Percentiles rank a stretch among this genome's conserved stretches.
Conservation (phyloP, 2,113 vertebrate genomes). For the Vicugna pacos region DNA sequence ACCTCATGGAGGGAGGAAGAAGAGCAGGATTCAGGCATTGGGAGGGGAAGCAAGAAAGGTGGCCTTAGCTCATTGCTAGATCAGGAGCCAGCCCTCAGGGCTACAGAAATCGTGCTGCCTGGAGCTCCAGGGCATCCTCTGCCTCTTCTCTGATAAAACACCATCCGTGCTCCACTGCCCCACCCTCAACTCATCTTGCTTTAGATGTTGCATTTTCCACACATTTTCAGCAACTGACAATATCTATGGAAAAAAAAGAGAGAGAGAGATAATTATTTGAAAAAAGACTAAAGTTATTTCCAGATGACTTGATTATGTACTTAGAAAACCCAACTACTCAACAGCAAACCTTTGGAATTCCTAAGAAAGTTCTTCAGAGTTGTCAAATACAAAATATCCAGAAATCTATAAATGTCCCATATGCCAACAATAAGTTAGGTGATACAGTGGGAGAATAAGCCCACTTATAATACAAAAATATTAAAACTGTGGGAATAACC, state of each 20-base stretch:
- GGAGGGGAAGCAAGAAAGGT: not conserved
- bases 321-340: not conserved
- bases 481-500: not conserved
- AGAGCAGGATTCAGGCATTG: not conserved
- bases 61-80: not conserved
- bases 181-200: not conserved
- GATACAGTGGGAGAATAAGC: not conserved
- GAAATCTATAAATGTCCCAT: not conserved
- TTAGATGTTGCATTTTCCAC: not conserved
- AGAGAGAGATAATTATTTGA: not conserved
- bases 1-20: not conserved
- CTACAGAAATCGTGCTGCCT: not conserved
- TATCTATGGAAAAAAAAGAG: not conserved
- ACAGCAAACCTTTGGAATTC: not conserved
- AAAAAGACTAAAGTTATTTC: constrained; percentile 24
- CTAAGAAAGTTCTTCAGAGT: not conserved
- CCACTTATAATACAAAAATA: constrained; percentile 11
- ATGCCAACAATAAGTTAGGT: not conserved
- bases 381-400: not conserved
- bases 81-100: not conserved
- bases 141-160: not conserved
- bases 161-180: not conserved
- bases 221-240: not conserved
- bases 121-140: not conserved
- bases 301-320: not conserved